Evolutionary conservation across 2,113 vertebrate species (phyloP), one percentile per base, ranked within the genome.

Genomic region (Sceloporus tristichus): DNA sequence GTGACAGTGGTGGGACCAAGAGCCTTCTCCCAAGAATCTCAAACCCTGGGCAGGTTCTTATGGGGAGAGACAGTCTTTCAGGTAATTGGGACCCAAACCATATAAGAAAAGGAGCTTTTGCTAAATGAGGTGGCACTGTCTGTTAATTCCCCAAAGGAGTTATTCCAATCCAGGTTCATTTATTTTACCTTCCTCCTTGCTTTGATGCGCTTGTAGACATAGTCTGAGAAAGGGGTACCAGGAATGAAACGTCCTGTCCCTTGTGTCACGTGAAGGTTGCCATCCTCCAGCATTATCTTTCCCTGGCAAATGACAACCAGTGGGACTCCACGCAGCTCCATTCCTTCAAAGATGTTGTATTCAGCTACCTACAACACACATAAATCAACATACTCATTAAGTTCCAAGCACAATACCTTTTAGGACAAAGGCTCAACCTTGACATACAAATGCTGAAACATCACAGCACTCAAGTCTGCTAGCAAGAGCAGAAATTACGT

Each of bases 331-430:
- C 98, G 98, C 42, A 99, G 97, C 97, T 99, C 98, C 98, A 98
- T 98, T 79, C 99, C 99, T 96, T 99, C 99, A 79, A 99, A 99
- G 93, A 99, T 97, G 90, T 99, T 99, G 92, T 99, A 99, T 91
- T 99, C 99, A 18, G 98, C 98, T 10, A 93, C 98, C 99, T 99
- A 62, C 82, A 93, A 84, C 77, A n/a, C 34, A 1, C 7, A 56
- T 53, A 0, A 2, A 14, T 14, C 4, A n/a, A 80, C 34, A 88
- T 27, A 1, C 9, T 68, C n/a, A 84, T 56, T 29, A 42, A 21
- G 68, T 18, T 40, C 11, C n/a, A 86, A 79, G 48, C 13, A 56
- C 25, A 34, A 42, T 2, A 9, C 42, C 13, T 42, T 38, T 9
- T 6, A 79, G 77, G 2, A 7, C 53, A 38, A 18, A 56, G 59